Evolutionary conservation across 2,113 vertebrate species (phyloP).

Genomic region (Sporophila hypoxantha): DNA sequence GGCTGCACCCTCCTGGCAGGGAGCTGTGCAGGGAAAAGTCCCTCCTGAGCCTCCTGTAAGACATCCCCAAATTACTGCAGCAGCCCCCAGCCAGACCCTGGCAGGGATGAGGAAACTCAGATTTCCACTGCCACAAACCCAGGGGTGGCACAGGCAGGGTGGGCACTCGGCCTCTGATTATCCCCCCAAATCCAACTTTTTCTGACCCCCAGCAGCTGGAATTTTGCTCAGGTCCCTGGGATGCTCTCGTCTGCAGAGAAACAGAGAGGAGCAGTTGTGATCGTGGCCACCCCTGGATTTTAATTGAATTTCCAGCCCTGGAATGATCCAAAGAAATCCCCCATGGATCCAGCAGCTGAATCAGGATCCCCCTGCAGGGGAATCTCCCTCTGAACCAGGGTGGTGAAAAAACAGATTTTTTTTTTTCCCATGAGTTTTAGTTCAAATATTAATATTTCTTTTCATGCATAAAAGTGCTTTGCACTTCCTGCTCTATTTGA

Average conservation of each 20-base stretch:
- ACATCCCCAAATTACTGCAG: neutral
- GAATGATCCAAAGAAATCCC: neutral
- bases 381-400: neutral
- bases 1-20: too few species aligned
- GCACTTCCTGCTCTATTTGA: too few species aligned
- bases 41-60: neutral
- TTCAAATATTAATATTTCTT: too few species aligned
- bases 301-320: neutral
- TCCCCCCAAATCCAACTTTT: neutral
- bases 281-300: neutral
- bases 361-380: neutral
- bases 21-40: neutral
- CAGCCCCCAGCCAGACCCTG: fast-evolving
- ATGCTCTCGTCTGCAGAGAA: neutral
- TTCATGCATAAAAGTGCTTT: too few species aligned
- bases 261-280: neutral
- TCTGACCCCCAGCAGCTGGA: neutral
- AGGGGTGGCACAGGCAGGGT: neutral
- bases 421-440: too few species aligned
- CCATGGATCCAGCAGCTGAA: neutral
- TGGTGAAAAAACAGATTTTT: neutral
- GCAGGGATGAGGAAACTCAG: neutral
- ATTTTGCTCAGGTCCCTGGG: neutral
- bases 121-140: neutral
- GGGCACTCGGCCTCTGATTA: neutral